Percentiles rank a stretch among this genome's conserved stretches.
These are phyloP conservation scores for Polymixis lichenea DNA, from an alignment of 2,888 invertebrate genomes.

Conservation along the genomic window DNA sequence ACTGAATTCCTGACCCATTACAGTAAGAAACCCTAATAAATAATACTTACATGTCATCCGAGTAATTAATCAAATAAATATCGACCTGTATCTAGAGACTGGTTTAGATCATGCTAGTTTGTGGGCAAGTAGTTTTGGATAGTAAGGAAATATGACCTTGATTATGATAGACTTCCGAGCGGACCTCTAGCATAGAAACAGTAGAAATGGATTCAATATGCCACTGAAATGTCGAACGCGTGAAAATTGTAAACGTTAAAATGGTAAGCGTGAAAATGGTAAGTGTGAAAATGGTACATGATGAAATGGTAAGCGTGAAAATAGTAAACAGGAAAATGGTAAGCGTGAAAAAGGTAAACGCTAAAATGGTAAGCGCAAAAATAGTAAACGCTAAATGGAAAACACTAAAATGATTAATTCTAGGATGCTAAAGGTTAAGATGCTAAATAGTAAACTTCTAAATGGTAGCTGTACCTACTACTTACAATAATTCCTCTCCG, in stretches of 20 bases:
- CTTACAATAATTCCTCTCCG: background rate
- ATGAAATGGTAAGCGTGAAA: background rate
- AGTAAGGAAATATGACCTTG: background rate
- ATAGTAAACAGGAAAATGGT: background rate
- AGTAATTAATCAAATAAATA: slow-evolving; percentile 63
- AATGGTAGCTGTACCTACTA: background rate
- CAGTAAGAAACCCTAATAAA: slow-evolving; percentile 53
- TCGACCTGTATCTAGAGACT: slow-evolving; percentile 20
- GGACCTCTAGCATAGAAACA: background rate
- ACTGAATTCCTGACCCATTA: slow-evolving; percentile 17
- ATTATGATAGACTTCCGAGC: background rate
- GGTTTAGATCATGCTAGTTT: slow-evolving; percentile 18
- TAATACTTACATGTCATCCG: slow-evolving; percentile 58
- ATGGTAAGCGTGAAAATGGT: background rate
- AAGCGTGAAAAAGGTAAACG: background rate
- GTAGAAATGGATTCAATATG: background rate
- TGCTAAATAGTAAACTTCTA: background rate
- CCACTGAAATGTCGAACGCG: background rate
- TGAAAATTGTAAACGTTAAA: background rate
- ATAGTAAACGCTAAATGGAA: background rate
- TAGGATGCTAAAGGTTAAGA: too few relatives aligned
- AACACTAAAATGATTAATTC: too few relatives aligned
- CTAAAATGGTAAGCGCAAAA: background rate
- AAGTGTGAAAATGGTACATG: background rate
- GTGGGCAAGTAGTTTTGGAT: background rate